Evolutionary conservation across 2,888 invertebrate genomes (phyloP).

Genomic region (Andrena trimmerana): DNA sequence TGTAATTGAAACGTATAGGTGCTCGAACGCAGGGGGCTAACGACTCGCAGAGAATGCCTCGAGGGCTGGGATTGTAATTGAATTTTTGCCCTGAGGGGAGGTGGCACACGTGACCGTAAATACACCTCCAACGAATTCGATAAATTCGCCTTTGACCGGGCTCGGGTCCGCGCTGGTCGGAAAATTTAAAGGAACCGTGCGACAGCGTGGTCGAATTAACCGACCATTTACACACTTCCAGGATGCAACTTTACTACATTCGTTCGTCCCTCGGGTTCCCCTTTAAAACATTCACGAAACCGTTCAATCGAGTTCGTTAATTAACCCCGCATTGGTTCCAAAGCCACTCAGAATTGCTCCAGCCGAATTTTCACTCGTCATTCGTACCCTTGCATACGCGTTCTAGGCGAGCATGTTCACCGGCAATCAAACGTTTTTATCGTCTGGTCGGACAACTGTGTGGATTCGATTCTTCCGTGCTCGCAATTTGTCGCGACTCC

Average conservation of each 20-base stretch:
- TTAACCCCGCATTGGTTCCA: neutral
- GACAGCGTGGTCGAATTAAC: neutral
- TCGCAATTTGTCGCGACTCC: neutral
- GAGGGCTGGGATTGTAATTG: conserved; percentile 5
- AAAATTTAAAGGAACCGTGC: neutral
- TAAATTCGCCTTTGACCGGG: neutral
- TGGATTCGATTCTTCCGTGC: neutral
- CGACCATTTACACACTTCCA: neutral
- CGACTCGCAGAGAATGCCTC: neutral
- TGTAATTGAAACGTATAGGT: conserved; percentile 9
- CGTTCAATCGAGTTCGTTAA: neutral
- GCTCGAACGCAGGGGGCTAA: neutral
- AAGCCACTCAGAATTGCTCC: neutral
- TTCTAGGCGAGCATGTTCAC: neutral
- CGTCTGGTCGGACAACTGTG: neutral
- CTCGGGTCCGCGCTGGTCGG: neutral
- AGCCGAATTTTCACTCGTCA: neutral
- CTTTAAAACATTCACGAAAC: no score
- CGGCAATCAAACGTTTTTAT: neutral
- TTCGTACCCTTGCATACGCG: neutral
- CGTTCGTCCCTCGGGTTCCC: no score
- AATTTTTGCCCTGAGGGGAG: neutral
- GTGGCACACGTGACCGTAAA: neutral
- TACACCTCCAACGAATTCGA: neutral
- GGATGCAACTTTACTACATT: no score